Base-by-base conservation (phyloP, 2,888 invertebrate species). In the Scaptomyza parva region DNA sequence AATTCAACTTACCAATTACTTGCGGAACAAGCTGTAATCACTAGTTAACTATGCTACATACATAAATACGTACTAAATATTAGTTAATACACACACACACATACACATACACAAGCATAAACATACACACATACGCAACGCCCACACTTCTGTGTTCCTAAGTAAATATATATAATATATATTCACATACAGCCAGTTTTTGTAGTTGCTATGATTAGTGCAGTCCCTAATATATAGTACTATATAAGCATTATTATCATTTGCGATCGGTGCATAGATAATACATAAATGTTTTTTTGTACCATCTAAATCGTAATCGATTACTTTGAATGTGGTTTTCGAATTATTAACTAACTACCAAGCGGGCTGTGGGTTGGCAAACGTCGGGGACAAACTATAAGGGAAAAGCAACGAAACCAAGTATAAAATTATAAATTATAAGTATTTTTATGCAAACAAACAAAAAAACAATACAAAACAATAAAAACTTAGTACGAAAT, bases 121-220 rank as follows among this genome's bases (percentile, higher is more conserved):
- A 26, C 44, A 58, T 26, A 22, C 33, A 30, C 20, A 59, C 33
- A 28, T 33, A 18, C 44, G 45, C 55, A 40, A 47, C 45, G 48
- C 55, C 62, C 66, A 67, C 59, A 76, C 64, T 60, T 66, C 30
- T 72, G 84, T 81, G 81, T 84, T 84, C 81, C 84, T 84, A 71
- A 60, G 44, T 72, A 24, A 33, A 39, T 39, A 24, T 22, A 48
- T 28, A 17, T 14, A 28, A 30, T n/a, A 30, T 28, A 37, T 30
- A 24, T 24, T 35, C 24, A 22, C 22, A 14, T 59, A 54, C 44
- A 60, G 33, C 22, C 40, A 44, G 26, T n/a, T 37, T 12, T 70
- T 47, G 24, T 63, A n/a, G 30, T 17, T 47, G 17, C 37, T 54
- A 41, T 17, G 35, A 39, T 41, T 33, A 26, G 35, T 51, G 44